Base-by-base conservation (phyloP, 2,113 vertebrate species). In the Chloroceryle aenea region DNA sequence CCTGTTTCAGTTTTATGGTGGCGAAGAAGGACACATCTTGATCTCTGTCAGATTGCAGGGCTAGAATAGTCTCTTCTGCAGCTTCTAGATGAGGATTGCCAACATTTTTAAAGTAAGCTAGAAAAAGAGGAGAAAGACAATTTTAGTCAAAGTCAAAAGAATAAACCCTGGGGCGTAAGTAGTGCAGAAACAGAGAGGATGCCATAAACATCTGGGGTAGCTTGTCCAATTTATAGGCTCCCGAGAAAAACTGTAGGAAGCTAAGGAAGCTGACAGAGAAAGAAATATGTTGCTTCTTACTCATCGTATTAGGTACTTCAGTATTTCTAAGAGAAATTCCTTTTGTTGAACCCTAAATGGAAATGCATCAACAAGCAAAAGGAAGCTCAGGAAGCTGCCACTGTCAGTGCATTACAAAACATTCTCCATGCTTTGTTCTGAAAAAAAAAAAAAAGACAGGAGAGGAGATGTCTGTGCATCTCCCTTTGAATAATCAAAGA, bases 21-120 rank as follows among this genome's bases (percentile, higher is more conserved):
- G 99, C 98, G 42, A 99, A 99, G 97, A 99, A 99, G 34, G 98
- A 98, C 64, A 99, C 98, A 25, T 99, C 99, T 64, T 98, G 98
- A 97, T 99, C 98, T 93, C 97, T 98, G 96, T 99, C 99, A 3
- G 98, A 98, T 40, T 99, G 98, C 95, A 99, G 97, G 45, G 98
- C 97, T 91, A 98, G 97, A 76, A 99, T 94, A 0, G 99, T 98
- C 97, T 99, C 98, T 89, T 99, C 99, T 67, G 98, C 98, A 64
- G 99, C 98, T 71, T 99, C 98, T 18, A 99, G 98, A 95, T 98
- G 99, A 97, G 98, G 98, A 94, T 99, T 98, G 89, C 98, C 97
- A 1, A 98, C 98, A 68, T 98, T 99, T 98, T 99, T 99, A 96
- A 99, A 99, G 94, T 98, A 99, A 1, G 97, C 99, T 99, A 96